phyloP scores from a whole-genome alignment of 2,888 invertebrate species.

The Trichogramma dendrolimi region DNA sequence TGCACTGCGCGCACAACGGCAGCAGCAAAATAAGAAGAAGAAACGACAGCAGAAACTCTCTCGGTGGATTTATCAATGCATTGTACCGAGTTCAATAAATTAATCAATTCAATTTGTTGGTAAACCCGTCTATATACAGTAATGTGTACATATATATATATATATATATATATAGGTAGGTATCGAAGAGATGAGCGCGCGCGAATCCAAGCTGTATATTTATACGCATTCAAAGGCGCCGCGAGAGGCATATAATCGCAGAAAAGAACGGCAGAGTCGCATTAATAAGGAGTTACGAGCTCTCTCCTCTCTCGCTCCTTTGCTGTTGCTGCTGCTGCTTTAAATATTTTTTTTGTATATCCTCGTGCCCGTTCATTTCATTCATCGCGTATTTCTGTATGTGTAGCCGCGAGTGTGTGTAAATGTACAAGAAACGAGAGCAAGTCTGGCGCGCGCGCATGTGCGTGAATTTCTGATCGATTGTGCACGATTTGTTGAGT shows the following conservation, averaged over 20 bases:
- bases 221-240: slow-evolving; percentile 38
- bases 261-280: slow-evolving; percentile 45
- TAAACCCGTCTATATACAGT: neutral
- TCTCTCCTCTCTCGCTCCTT: slow-evolving; percentile 31
- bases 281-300: slow-evolving; percentile 48
- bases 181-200: slow-evolving; percentile 8
- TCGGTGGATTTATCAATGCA: slow-evolving; percentile 27
- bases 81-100: slow-evolving; percentile 26
- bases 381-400: slow-evolving; percentile 12
- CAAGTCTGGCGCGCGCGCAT: neutral
- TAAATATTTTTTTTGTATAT: slow-evolving; percentile 41
- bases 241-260: slow-evolving; percentile 42
- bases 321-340: slow-evolving; percentile 37
- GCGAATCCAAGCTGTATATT: slow-evolving; percentile 23
- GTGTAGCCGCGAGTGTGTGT: neutral
- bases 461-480: slow-evolving; percentile 11
- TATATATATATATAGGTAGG: too few species aligned
- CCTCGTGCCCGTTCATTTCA: slow-evolving; percentile 32
- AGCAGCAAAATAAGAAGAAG: neutral
- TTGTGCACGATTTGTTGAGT: slow-evolving; percentile 20
- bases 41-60: neutral
- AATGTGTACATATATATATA: too few species aligned
- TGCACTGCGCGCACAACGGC: too few species aligned
- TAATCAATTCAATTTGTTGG: slow-evolving; percentile 30
- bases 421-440: neutral